phyloP scores from a whole-genome alignment of 2,113 vertebrate species.

The Manacus vitellinus region DNA sequence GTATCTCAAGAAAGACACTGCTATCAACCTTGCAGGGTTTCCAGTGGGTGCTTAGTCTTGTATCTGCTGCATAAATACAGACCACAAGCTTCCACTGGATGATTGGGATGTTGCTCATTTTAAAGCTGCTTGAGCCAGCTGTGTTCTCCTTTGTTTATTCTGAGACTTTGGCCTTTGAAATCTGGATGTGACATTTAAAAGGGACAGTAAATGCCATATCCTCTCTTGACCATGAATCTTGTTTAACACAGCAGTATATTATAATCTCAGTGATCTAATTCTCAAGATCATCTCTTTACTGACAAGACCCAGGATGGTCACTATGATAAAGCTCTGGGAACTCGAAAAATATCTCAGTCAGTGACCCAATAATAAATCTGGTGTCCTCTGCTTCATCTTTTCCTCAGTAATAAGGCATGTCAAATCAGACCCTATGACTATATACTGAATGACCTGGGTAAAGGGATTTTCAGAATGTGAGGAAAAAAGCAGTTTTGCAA shows the following conservation, averaged over 20 bases:
- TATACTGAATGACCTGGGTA: neutral
- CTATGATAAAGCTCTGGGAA: neutral
- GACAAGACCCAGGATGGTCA: neutral
- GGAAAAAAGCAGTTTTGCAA: neutral
- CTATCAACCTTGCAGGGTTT: neutral
- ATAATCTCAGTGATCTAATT: constrained; percentile 44
- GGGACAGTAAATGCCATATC: constrained; percentile 1
- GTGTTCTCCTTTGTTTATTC: neutral
- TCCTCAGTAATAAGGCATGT: neutral
- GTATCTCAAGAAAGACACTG: neutral
- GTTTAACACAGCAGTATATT: constrained; percentile 12
- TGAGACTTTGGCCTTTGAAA: neutral
- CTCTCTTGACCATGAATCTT: neutral
- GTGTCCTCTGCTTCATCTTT: neutral
- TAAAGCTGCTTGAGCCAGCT: neutral
- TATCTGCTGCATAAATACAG: neutral
- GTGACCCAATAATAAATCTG: constrained; percentile 8
- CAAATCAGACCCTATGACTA: neutral
- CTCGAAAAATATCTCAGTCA: neutral
- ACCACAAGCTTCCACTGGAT: neutral
- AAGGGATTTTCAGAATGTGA: neutral
- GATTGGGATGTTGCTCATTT: neutral
- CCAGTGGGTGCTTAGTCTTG: neutral
- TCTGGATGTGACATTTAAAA: constrained; percentile 29
- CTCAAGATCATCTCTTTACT: neutral